Base-by-base conservation (phyloP, 1,140 invertebrate species). In the Macrotrachela quadricornifera region DNA sequence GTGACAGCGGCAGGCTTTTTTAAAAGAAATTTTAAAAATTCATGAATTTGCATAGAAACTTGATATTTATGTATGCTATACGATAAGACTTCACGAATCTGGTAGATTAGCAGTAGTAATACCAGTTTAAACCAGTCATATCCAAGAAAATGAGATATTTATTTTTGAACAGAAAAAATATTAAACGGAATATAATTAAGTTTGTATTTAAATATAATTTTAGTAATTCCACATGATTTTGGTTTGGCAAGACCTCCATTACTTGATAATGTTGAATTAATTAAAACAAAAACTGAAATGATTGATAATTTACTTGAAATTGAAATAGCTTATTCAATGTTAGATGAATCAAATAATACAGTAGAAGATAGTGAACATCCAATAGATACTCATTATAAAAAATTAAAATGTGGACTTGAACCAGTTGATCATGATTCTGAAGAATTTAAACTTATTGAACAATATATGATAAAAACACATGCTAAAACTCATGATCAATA, bases 281-380 rank as follows among this genome's bases (percentile, higher is more conserved):
- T 95, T 16, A 80, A 82, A 68, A 77, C 76, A 2, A 30, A 30
- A 30, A 4, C 3, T 30, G 80, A 83, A 58, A 90, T 96, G 85
- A 65, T 96, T 43, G 84, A 91, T 58, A 84, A 80, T 55, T 66
- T 97, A 21, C 68, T 87, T 53, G 90, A 96, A 63, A 85, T 97
- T 59, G 88, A 96, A 70, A 78, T 91, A 42, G 90, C 90, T 0
- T 96, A 90, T 69, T 86, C 74, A 59, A 65, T 96, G 51, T 70
- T 95, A 46, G 62, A 62, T 0, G 21, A 30, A 30, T 79, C 82
- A 60, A 57, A 57, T n/a, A 67, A 64, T 39, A 8, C 8, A 4
- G 21, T 30, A 4, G 21, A 30, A 30, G 8, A 8, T 30, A 30
- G 3, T 30, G 21, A 30, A 30, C 21, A 30, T 30, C 79, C 79